phyloP scores from a whole-genome alignment of 2,888 invertebrate genomes.

The Cheilosia vernalis region DNA sequence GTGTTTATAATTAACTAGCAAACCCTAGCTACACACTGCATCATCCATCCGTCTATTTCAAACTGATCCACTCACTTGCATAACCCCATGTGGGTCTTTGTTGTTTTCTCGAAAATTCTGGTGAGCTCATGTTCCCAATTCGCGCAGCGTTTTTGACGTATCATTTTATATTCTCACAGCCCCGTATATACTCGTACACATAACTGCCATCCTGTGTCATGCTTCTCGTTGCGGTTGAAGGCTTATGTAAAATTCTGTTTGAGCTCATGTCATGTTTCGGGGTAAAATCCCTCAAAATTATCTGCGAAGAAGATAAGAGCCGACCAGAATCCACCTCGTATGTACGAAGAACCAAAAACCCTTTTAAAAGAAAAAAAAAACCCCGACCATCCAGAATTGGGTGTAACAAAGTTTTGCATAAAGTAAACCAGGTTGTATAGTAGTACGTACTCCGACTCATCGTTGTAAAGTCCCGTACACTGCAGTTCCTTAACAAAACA shows the following conservation, averaged over 20 bases:
- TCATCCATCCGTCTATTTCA: not conserved
- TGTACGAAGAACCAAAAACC: slow-evolving; percentile 6
- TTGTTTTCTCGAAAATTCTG: slow-evolving; percentile 18
- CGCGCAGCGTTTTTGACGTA: slow-evolving; percentile 62
- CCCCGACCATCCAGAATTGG: slow-evolving; percentile 11
- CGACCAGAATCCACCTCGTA: slow-evolving; percentile 20
- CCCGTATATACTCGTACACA: not conserved
- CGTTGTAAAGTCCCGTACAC: not conserved
- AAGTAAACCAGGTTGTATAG: slow-evolving; percentile 20
- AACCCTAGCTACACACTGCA: not conserved
- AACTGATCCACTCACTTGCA: slow-evolving; percentile 1
- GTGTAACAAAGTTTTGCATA: slow-evolving; percentile 66
- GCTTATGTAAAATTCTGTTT: slow-evolving; percentile 74
- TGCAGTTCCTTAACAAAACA: slow-evolving; percentile 49
- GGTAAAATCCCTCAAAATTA: slow-evolving; percentile 71
- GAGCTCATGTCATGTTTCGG: slow-evolving; percentile 70
- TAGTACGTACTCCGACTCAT: slow-evolving; percentile 5
- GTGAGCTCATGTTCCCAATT: slow-evolving; percentile 55
- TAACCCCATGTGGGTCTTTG: not conserved
- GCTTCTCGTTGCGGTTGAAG: slow-evolving; percentile 65
- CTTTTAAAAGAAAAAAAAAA: slow-evolving; percentile 7
- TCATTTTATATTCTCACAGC: slow-evolving; percentile 51
- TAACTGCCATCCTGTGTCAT: slow-evolving; percentile 11
- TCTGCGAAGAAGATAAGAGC: slow-evolving; percentile 64
- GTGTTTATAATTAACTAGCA: slow-evolving; percentile 21